A percentile compares a stretch with the other conserved stretches of the same genome.
Evolutionary conservation across 2,797 vertebrate species (phyloP).

Genomic region (Megalops cyprinoides): DNA sequence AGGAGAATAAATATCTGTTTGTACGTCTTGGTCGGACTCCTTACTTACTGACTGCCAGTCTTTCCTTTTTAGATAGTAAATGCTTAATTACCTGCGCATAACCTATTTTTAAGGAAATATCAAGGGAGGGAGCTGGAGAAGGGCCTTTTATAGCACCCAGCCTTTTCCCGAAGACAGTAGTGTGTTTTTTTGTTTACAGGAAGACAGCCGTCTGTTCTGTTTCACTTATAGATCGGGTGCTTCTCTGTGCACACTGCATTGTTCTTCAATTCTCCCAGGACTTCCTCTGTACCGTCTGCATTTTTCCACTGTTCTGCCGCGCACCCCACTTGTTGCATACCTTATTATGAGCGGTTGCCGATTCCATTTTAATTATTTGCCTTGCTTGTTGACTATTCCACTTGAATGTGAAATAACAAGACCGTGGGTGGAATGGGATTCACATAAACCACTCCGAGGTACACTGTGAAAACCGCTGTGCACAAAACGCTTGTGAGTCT

Average conservation of each 20-base stretch:
- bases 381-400: conserved; percentile 18
- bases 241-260: conserved; percentile 30
- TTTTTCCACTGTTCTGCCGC: conserved; percentile 10
- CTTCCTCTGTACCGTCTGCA: conserved; percentile 35
- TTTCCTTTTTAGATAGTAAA: conserved; percentile 15
- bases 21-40: background rate
- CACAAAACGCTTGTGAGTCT: background rate
- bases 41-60: background rate
- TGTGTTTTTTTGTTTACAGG: background rate
- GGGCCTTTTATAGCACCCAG: background rate
- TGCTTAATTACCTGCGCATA: conserved; percentile 16
- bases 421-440: background rate
- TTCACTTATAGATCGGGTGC: conserved; percentile 2
- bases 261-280: conserved; percentile 31
- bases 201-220: background rate
- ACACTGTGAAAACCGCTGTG: background rate
- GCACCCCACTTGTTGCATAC: conserved; percentile 39
- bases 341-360: conserved; percentile 26
- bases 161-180: background rate
- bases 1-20: background rate
- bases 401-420: conserved; percentile 24
- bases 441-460: background rate
- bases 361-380: conserved; percentile 26
- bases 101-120: conserved; percentile 16
- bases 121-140: background rate